Conservation (phyloP, 2,113 vertebrate genomes). For the Gallinago media region DNA sequence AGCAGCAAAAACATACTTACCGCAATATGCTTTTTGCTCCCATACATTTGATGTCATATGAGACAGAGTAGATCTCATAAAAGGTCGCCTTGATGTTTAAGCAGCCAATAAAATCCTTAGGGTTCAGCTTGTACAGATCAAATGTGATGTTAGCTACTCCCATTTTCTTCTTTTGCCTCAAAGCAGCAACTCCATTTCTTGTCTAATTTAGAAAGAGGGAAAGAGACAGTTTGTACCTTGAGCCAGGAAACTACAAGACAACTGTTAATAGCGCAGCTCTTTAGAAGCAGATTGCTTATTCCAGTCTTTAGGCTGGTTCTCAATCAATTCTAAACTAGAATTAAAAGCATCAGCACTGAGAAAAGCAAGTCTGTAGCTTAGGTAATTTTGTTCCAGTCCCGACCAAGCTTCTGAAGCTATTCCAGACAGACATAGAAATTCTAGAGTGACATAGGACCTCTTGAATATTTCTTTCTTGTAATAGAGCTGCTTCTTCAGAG, state of each 20-base stretch:
- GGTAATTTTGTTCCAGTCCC: not conserved
- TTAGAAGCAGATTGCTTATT: not conserved
- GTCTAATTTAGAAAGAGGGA: constrained; percentile 32
- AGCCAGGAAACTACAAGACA: not conserved
- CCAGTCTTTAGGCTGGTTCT: not conserved
- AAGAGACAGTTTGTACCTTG: not conserved
- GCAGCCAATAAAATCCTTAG: constrained; percentile 86
- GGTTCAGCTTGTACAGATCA: constrained; percentile 85
- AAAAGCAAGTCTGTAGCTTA: not conserved
- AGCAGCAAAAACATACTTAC: constrained; percentile 57
- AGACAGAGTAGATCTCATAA: constrained; percentile 85
- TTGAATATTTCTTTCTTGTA: not conserved
- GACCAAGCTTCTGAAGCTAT: not conserved
- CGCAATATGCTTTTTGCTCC: constrained; percentile 78
- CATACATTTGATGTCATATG: constrained; percentile 83
- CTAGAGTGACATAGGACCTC: not conserved
- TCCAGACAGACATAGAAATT: not conserved
- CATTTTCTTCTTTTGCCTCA: constrained; percentile 73
- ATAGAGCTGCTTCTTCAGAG: not conserved
- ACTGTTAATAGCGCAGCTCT: not conserved
- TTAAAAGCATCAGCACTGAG: not conserved
- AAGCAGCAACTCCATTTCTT: not conserved
- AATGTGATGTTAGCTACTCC: constrained; percentile 86
- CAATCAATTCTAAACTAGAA: not conserved
- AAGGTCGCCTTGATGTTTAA: constrained; percentile 83